phyloP scores from a whole-genome alignment of 2,797 vertebrate species.

The Sebastes steindachneri region DNA sequence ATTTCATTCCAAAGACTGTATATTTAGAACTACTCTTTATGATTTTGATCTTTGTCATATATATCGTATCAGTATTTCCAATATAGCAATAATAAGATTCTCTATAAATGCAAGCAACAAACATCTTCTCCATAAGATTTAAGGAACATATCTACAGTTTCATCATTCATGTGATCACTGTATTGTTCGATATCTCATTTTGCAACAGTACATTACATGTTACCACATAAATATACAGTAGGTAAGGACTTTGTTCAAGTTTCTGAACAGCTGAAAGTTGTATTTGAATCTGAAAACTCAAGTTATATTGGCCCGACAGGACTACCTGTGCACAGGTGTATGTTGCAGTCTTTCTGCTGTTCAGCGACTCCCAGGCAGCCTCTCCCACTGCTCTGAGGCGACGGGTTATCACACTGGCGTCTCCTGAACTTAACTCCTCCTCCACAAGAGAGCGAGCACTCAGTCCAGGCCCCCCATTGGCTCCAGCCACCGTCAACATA shows the following conservation, averaged over 20 bases:
- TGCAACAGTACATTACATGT: background rate
- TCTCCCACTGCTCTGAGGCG: constrained; percentile 82
- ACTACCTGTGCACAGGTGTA: constrained; percentile 74
- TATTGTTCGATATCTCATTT: background rate
- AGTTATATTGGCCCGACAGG: background rate
- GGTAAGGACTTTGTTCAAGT: background rate
- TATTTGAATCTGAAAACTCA: background rate
- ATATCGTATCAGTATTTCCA: background rate
- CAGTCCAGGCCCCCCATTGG: constrained; percentile 80
- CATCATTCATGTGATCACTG: background rate
- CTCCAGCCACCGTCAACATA: constrained; percentile 82
- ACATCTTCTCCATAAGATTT: background rate
- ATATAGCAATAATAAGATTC: background rate
- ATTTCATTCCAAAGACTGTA: background rate
- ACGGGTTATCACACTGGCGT: constrained; percentile 83
- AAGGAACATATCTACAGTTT: background rate
- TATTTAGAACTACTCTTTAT: background rate
- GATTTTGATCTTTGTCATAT: background rate
- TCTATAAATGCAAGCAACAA: background rate
- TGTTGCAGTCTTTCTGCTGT: constrained; percentile 80
- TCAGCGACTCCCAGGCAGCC: constrained; percentile 77
- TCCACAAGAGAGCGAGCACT: constrained; percentile 80
- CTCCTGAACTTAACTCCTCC: constrained; percentile 75
- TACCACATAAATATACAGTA: background rate
- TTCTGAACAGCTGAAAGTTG: background rate